Base-by-base conservation (phyloP, 2,113 vertebrate species). In the Ophthalmolycus amberensis region DNA sequence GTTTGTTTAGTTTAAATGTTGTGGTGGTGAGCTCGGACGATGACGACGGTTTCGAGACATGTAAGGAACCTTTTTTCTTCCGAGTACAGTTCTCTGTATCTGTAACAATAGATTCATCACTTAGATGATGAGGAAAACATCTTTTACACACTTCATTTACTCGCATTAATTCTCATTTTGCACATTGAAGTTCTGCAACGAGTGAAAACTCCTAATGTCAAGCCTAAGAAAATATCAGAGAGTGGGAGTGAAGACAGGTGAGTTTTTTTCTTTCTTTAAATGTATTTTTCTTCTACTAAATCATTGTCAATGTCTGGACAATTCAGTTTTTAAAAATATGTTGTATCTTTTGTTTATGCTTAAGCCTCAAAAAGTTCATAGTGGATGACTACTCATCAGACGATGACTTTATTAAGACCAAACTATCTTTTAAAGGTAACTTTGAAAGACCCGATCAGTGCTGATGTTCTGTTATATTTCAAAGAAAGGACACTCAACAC, bases 331-430 rank as follows among this genome's bases (percentile, higher is more conserved):
- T 0, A 20, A 27, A n/a, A 16, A 25, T 18, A 1, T 34, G 0
- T 34, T 40, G 6, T 27, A 15, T 9, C 4, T 56, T 2, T 79
- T 50, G 15, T 90, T 66, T 75, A 2, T 42, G 52, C 50, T 14
- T 40, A 80, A 95, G 95, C 83, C 84, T 95, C 38, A 93, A 90
- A 85, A 67, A 89, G 14, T 95, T 96, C 65, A 92, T 96, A 44
- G 93, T 94, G 62, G 80, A 93, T n/a, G 76, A 90, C 78, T 56
- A 11, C 62, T 94, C 87, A 32, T 95, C 95, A 42, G 95, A 93
- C 38, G 94, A 96, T 29, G 95, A 95, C 91, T 95, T 95, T 69
- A 69, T 88, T 40, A 76, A 89, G 42, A 42, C 88, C 16, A 95
- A 92, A 84, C 44, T 90, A 16, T 37, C 85, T 14, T 70, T 73